phyloP scores from a whole-genome alignment of 1,140 invertebrate genomes.

The Zaprionus vittiger region DNA sequence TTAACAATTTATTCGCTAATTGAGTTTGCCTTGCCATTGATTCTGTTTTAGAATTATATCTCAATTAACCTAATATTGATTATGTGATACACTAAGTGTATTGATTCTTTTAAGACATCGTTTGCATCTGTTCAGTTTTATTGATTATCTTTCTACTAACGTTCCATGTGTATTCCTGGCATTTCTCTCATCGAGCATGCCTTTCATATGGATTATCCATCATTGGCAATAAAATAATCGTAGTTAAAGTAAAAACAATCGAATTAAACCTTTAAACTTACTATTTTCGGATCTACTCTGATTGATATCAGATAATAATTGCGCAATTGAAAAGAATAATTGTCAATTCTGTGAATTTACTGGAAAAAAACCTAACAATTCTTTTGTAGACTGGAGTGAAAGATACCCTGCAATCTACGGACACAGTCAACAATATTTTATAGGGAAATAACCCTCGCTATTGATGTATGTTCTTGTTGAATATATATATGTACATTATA shows the following conservation, averaged over 20 bases:
- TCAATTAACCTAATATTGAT: background rate
- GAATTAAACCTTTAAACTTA: background rate
- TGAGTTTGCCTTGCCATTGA: constrained; percentile 8
- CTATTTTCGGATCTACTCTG: background rate
- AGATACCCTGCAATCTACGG: background rate
- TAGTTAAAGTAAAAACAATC: background rate
- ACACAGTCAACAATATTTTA: background rate
- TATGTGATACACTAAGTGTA: background rate
- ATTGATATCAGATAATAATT: background rate
- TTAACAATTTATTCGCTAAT: constrained; percentile 9
- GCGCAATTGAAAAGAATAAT: background rate
- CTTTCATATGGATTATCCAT: background rate
- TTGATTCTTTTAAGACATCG: background rate
- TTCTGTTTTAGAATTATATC: background rate
- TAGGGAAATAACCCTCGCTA: too few species aligned
- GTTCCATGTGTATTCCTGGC: background rate
- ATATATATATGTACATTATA: too few species aligned
- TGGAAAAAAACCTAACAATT: background rate
- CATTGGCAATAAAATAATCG: background rate
- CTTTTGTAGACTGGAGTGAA: background rate
- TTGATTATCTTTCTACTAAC: background rate
- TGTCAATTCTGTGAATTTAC: background rate
- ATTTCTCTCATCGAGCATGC: background rate
- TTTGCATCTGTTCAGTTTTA: background rate
- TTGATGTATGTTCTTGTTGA: too few species aligned